Evolutionary conservation across 1,140 invertebrate genomes (phyloP).

Genomic region (Eufriesea mexicana): DNA sequence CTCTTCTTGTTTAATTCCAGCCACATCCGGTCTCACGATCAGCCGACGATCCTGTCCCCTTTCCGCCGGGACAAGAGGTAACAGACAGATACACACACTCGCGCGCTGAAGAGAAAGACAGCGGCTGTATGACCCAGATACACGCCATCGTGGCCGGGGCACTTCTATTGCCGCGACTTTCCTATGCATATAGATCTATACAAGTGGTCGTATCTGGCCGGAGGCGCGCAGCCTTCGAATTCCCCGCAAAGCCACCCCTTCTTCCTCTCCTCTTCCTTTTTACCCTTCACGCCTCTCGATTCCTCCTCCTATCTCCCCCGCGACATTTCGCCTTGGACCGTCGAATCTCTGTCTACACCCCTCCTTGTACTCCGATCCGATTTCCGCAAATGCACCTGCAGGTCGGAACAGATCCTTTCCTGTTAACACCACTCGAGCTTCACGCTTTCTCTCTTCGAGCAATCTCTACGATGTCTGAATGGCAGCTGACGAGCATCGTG

Average conservation of each 20-base stretch:
- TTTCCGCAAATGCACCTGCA: not conserved
- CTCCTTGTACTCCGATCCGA: not conserved
- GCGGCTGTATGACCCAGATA: conserved; percentile 64
- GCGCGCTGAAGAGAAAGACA: not conserved
- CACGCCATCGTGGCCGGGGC: conserved; percentile 32
- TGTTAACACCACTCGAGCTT: not conserved
- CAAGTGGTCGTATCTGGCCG: conserved; percentile 52
- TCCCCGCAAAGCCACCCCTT: conserved; percentile 22
- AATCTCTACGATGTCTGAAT: too few relatives aligned
- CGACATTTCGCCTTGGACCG: not conserved
- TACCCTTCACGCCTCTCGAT: too few relatives aligned
- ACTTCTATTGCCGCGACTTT: conserved; percentile 62
- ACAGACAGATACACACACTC: not conserved
- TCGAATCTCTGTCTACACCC: not conserved
- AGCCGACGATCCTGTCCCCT: not conserved
- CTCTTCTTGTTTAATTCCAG: not conserved
- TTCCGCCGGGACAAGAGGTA: conserved; percentile 3
- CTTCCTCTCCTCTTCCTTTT: conserved; percentile 9
- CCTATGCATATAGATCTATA: conserved; percentile 62
- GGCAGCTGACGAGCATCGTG: not conserved
- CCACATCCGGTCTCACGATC: not conserved
- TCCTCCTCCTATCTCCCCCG: not conserved
- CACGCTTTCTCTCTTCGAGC: too few relatives aligned
- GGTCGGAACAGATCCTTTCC: not conserved
- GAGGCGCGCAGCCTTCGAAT: conserved; percentile 54